These are phyloP conservation scores for Babylonia areolata DNA, from an alignment of 1,140 invertebrate genomes.

Conservation along the genomic window DNA sequence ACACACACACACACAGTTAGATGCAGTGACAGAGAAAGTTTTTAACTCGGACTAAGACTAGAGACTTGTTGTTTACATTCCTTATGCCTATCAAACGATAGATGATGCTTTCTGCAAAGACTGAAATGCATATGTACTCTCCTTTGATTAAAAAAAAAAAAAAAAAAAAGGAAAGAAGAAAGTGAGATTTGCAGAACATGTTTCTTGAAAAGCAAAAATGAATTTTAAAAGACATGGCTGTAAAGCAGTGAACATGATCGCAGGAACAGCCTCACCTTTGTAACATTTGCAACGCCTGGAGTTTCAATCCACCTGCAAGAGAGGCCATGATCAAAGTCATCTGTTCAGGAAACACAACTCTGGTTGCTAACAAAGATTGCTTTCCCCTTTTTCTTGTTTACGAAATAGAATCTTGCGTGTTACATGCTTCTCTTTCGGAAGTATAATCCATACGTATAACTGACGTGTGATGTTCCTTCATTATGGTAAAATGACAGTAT, in stretches of 20 bases:
- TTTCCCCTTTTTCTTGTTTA: not conserved
- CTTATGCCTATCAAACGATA: too few species aligned
- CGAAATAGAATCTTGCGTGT: constrained; percentile 5
- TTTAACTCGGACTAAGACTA: too few species aligned
- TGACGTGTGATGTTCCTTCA: not conserved
- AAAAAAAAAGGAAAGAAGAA: not conserved
- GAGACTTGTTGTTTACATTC: too few species aligned
- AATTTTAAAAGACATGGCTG: not conserved
- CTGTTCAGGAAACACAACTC: not conserved
- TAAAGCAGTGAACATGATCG: too few species aligned
- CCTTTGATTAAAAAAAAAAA: too few species aligned
- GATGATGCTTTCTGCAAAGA: too few species aligned
- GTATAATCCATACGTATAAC: not conserved
- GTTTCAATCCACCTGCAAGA: not conserved
- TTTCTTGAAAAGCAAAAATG: too few species aligned
- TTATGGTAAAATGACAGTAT: too few species aligned
- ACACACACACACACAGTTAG: too few species aligned
- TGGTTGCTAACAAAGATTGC: not conserved
- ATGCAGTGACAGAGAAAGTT: too few species aligned
- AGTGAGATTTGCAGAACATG: not conserved
- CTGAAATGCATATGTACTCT: too few species aligned
- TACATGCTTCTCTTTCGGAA: not conserved
- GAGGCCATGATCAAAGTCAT: constrained; percentile 25
- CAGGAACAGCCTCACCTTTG: not conserved
- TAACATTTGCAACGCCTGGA: constrained; percentile 1